Conservation (phyloP, 2,888 invertebrate genomes). For the Lithophane semibrunnea region DNA sequence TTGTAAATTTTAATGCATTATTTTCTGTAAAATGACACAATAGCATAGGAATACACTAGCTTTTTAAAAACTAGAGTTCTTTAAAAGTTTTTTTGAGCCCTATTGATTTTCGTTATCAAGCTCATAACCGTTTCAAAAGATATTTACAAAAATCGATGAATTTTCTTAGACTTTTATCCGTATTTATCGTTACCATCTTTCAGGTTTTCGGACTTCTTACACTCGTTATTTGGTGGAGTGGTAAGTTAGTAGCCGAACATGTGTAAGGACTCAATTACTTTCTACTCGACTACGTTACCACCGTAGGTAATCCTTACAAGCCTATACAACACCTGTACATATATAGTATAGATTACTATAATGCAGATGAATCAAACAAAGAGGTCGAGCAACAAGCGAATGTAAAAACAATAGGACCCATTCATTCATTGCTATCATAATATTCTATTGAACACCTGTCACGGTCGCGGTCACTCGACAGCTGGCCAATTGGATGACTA, state of each 20-base stretch:
- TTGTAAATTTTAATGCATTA: background rate
- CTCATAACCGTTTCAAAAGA: too few relatives aligned
- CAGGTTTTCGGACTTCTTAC: too few relatives aligned
- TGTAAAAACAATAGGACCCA: background rate
- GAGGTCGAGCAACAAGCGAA: background rate
- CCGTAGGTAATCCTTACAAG: background rate
- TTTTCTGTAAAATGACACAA: background rate
- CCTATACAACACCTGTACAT: background rate
- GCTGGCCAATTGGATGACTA: background rate
- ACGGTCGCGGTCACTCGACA: constrained; percentile 1
- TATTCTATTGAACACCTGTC: constrained; percentile 1
- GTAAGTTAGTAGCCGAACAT: background rate
- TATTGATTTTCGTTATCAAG: too few relatives aligned
- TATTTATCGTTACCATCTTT: too few relatives aligned
- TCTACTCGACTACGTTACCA: constrained; percentile 3
- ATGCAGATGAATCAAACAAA: background rate
- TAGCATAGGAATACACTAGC: too few relatives aligned
- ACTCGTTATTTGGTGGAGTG: background rate
- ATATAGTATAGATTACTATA: background rate
- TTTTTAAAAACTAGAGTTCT: too few relatives aligned
- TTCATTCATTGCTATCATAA: constrained; percentile 7
- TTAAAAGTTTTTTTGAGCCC: too few relatives aligned
- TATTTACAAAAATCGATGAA: too few relatives aligned
- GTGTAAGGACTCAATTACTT: constrained; percentile 11
- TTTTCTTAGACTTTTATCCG: too few relatives aligned